Evolutionary conservation across 1,140 invertebrate genomes (phyloP), one percentile per base, ranked within the genome.

Genomic region (Caenorhabditis remanei): DNA sequence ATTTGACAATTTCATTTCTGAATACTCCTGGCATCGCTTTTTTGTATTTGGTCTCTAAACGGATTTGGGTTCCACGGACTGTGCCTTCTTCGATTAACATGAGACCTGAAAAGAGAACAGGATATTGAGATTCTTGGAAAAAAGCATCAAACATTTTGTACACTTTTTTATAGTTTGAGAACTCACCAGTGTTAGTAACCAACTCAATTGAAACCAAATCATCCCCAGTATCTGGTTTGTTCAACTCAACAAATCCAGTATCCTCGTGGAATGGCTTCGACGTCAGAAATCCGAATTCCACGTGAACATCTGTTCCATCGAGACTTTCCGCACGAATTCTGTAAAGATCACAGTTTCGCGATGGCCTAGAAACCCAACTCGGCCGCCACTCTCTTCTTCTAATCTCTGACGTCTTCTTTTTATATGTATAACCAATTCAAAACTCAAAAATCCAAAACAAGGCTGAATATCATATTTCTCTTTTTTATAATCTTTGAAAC

Each of bases 51-150:
- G 88, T 67, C 53, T 88, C 85, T 46, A 91, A 53, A 43, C 86
- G 63, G 32, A 92, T 88, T 58, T 61, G n/a, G 13, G 84, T 84
- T 16, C 71, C 87, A 16, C 67, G 63, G 16, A 91, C 48, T 24
- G 86, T 88, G 24, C 91, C 91, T 84, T 91, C 91, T 82, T 91
- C 91, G 85, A 91, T 91, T 8, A 90, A 91, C 65, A 89, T 90
- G 21, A 92, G 32, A 7, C 91, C 90, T 91, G 2, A 61, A 61
- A 61, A 19, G 41, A 71, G 6, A 58, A 7, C 19, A 0, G 13
- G 6, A 7, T 19, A 5, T 16, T n/a, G 55, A n/a, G 32, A 9
- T 63, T 24, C 6, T 32, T 32, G 2, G 9, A 21, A 21, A 63
- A 63, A 63, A 63, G 40, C 24, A 5, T 16, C 13, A 58, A 58